Evolutionary conservation across 2,113 vertebrate genomes (phyloP), one percentile per base, ranked within the genome.

Genomic region (Illadopsis cleaveri): DNA sequence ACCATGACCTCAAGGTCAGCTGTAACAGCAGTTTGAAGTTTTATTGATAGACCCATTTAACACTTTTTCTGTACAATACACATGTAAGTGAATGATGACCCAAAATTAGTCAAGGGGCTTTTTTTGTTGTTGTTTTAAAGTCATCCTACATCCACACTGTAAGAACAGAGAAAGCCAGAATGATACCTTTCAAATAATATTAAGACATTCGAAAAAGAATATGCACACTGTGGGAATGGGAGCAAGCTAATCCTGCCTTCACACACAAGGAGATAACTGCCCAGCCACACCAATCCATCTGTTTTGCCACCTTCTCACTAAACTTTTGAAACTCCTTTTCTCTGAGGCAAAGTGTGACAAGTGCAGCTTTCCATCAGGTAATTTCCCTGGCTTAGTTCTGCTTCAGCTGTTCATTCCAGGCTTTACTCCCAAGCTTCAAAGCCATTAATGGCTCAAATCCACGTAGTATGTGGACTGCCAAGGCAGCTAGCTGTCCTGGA

Each of bases 331-430:
- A 89, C 51, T 83, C 30, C 71, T 92, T 83, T 76, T 65, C 73
- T 92, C 61, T 90, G 85, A 94, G 70, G 78, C 61, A 79, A 82
- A 87, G 35, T n/a, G 75, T 53, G 38, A 76, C 66, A 94, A 94
- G 53, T 18, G 31, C 56, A 92, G 71, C 79, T 92, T 94, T 85
- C 83, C 44, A 94, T 70, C 83, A 92, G 77, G 91, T 78, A 72
- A 75, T 45, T 94, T 86, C 90, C 83, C 27, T 66, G 77, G 82
- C 69, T 96, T 96, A 84, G 76, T 48, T 95, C 72, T 92, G 89
- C 89, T 66, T 94, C 95, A 95, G 94, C 89, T 95, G 94, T 78
- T 95, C 72, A 12, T 82, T 94, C 65, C 86, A 96, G 72, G 80
- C 93, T 95, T 73, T 92, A 71, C 68, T 95, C 64, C 64, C 62